These are phyloP conservation scores for Sphenodon punctatus DNA, from an alignment of 2,797 vertebrate species.

Conservation along the genomic window DNA sequence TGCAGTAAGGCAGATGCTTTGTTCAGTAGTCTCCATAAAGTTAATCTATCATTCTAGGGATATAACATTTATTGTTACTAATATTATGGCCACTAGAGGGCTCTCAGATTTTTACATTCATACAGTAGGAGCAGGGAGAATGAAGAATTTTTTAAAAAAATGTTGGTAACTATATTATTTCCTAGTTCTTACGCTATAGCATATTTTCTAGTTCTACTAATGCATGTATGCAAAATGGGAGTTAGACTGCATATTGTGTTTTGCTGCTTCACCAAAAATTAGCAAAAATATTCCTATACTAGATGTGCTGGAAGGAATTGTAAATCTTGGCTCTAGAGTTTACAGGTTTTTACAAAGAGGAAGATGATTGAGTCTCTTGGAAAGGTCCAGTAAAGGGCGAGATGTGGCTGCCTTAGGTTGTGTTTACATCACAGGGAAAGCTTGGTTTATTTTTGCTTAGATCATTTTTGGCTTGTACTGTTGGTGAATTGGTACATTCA, in stretches of 20 bases:
- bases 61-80: too few species aligned
- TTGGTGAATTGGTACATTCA: too few species aligned
- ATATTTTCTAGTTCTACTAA: background rate
- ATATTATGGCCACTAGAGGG: background rate
- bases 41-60: background rate
- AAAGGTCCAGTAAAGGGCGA: background rate
- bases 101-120: conserved; percentile 7
- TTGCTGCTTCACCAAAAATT: background rate
- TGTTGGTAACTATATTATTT: background rate
- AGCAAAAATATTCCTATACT: background rate
- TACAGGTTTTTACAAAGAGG: background rate
- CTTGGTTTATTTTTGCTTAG: too few species aligned
- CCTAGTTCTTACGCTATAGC: background rate
- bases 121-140: background rate
- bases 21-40: background rate
- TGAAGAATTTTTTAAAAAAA: conserved; percentile 8
- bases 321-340: background rate
- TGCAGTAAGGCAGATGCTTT: background rate
- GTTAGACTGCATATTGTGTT: conserved; percentile 19
- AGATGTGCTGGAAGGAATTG: rapidly evolving
- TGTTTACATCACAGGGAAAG: too few species aligned
- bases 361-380: background rate
- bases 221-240: background rate
- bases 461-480: too few species aligned
- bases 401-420: too few species aligned